A percentile compares a stretch with the other conserved stretches of the same genome.
These are phyloP conservation scores for Thymelicus lineola DNA, from an alignment of 2,888 invertebrate genomes.

Conservation along the genomic window DNA sequence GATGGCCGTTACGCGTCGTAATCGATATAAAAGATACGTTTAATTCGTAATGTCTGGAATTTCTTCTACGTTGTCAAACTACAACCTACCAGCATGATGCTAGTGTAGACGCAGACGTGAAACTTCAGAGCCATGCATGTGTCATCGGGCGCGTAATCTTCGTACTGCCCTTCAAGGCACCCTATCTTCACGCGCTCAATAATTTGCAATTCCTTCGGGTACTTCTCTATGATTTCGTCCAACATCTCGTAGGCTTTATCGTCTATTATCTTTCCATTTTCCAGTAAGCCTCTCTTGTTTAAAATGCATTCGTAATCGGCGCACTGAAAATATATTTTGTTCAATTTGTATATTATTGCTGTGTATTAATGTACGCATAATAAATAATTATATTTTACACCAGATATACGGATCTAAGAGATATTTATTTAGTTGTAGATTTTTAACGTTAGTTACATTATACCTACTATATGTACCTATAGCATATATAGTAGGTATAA, in stretches of 20 bases:
- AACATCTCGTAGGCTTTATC: slow-evolving; percentile 41
- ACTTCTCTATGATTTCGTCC: slow-evolving; percentile 40
- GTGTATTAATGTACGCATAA: no score
- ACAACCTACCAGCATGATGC: slow-evolving; percentile 47
- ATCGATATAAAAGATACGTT: no score
- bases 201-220: slow-evolving; percentile 42
- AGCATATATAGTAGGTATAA: no score
- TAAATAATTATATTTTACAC: no score
- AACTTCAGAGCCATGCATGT: slow-evolving; percentile 47
- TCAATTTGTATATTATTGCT: neutral
- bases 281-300: slow-evolving; percentile 44
- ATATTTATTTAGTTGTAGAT: no score
- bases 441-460: no score
- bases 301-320: slow-evolving; percentile 48
- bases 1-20: no score
- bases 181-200: slow-evolving; percentile 41
- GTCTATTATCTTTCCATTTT: slow-evolving; percentile 46
- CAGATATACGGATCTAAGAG: no score
- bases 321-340: slow-evolving; percentile 45
- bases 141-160: slow-evolving; percentile 45
- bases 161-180: slow-evolving; percentile 48
- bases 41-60: no score
- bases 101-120: slow-evolving; percentile 46
- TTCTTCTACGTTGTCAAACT: neutral
- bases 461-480: no score